Evolutionary conservation across 2,888 invertebrate genomes (phyloP), one percentile per base, ranked within the genome.

Genomic region (Nomada ferruginata): DNA sequence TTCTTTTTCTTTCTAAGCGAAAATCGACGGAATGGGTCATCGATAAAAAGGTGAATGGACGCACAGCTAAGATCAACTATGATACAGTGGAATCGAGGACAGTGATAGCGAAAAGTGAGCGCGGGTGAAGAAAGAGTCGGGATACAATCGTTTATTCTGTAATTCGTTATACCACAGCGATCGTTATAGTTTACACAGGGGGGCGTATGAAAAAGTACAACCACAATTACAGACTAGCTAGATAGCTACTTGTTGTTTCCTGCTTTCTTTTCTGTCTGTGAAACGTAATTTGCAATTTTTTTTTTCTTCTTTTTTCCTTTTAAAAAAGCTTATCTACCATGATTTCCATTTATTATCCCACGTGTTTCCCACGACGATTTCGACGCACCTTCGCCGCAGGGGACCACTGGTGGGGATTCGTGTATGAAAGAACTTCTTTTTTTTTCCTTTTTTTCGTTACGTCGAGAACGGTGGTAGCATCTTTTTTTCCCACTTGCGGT

Each of bases 111-210:
- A 64, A 36, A 72, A 84, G 83, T 83, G 83, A 77, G 80, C 84
- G 83, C 83, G 87, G 75, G 55, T 78, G 76, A 70, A 82, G 59
- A 82, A 74, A 87, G 88, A 84, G 76, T 86, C 87, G 89, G 89
- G 85, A 84, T 91, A 91, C 91, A 92, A 89, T 88, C 89, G 90
- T 92, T 92, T 91, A 91, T 92, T 91, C 91, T 90, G 91, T 89
- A 87, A 89, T 85, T 90, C 89, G 82, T 90, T 89, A 89, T 91
- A 91, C 91, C 90, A 91, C 91, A 91, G 87, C 89, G 91, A 92
- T 91, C 87, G 82, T 91, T 91, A 91, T 90, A 91, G 85, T 91
- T 82, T 88, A 91, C 91, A 91, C 87, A 90, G 88, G 75, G 86
- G 85, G 89, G 89, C 87, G 87, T 92, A 91, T 92, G 91, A 88